Percentiles rank a stretch among this genome's conserved stretches.
Evolutionary conservation across 2,113 vertebrate species (phyloP).

Genomic region (Ascaphus truei): DNA sequence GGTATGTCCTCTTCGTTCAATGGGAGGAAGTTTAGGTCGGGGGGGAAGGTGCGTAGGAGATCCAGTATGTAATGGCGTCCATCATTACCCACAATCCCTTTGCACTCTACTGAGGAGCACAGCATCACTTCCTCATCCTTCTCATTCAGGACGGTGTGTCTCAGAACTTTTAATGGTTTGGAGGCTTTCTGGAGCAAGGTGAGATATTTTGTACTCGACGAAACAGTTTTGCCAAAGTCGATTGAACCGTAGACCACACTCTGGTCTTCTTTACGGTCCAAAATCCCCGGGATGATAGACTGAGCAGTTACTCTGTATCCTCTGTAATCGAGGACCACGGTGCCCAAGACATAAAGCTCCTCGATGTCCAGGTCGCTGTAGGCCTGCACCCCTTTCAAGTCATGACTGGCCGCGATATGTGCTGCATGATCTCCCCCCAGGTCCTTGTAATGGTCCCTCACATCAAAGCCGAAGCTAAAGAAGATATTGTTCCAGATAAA

Average conservation of each 20-base stretch:
- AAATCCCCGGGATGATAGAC: conserved; percentile 68
- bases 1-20: conserved; percentile 46
- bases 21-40: conserved; percentile 67
- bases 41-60: conserved; percentile 65
- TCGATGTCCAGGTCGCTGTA: conserved; percentile 60
- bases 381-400: conserved; percentile 63
- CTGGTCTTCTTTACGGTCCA: conserved; percentile 52
- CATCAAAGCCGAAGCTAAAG: conserved; percentile 63
- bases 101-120: conserved; percentile 67
- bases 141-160: conserved; percentile 54
- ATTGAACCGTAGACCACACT: conserved; percentile 61
- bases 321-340: conserved; percentile 70
- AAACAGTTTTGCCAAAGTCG: conserved; percentile 59
- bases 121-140: conserved; percentile 54
- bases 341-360: conserved; percentile 68
- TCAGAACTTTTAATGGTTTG: conserved; percentile 63
- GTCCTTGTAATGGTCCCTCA: conserved; percentile 37
- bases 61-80: conserved; percentile 71
- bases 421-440: conserved; percentile 65
- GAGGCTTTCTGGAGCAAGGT: conserved; percentile 60
- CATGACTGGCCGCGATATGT: conserved; percentile 65
- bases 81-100: conserved; percentile 72
- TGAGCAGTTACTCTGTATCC: conserved; percentile 72
- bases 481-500: conserved; percentile 72
- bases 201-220: conserved; percentile 55